Conservation (phyloP, 64 coral and sea anemone species). For the Hydrozoanthus tunicans region DNA sequence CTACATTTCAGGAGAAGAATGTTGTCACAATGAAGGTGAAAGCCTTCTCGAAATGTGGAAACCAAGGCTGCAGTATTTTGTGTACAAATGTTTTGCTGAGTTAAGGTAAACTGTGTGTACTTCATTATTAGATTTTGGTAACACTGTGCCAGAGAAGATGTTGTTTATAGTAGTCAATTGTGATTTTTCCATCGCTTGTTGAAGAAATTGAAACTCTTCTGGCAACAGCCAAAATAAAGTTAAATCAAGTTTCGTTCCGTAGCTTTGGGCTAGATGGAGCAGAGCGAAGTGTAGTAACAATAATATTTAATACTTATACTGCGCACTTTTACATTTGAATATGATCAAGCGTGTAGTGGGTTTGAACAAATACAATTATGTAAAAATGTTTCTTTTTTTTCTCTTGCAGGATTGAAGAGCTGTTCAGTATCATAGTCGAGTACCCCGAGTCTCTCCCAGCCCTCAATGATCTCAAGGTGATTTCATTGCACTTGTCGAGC, state of each 20-base stretch:
- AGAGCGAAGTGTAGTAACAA: not conserved
- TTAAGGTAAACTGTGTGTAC: constrained; percentile 65
- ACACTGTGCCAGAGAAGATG: too few species aligned
- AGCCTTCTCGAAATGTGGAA: constrained; percentile 74
- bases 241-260: too few species aligned
- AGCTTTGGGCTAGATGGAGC: too few species aligned
- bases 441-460: constrained; percentile 93
- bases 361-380: not conserved
- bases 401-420: constrained; percentile 79
- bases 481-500: too few species aligned
- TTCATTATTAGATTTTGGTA: too few species aligned
- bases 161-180: too few species aligned
- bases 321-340: too few species aligned
- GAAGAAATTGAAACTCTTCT: too few species aligned
- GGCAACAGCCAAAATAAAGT: too few species aligned
- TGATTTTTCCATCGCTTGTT: too few species aligned
- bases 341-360: not conserved
- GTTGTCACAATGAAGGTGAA: not conserved
- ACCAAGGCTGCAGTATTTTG: constrained; percentile 93
- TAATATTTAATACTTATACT: too few species aligned
- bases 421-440: constrained; percentile 95
- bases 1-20: not conserved
- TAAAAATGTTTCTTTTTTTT: not conserved
- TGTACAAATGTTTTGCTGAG: constrained; percentile 97
- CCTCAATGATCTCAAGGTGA: constrained; percentile 91